Evolutionary conservation across 2,113 vertebrate species (phyloP).

Genomic region (Brienomyrus longianalis): DNA sequence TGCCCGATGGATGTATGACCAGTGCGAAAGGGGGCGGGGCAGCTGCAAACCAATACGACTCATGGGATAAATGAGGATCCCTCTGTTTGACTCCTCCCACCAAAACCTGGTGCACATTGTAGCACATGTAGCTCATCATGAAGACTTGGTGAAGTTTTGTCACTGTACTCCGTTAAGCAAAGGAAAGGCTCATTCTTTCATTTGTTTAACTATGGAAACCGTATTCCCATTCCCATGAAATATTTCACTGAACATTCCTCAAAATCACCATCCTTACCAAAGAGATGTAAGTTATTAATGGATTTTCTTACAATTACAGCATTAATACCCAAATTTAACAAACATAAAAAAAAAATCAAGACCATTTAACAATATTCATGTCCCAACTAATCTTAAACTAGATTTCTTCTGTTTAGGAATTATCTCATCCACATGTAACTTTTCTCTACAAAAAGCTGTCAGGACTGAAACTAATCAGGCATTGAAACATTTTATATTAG

Average conservation of each 20-base stretch:
- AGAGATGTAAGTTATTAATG: no score
- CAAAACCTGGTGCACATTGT: neutral
- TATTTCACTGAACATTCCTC: no score
- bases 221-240: neutral
- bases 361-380: neutral
- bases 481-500: neutral
- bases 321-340: conserved; percentile 25
- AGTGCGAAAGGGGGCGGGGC: conserved; percentile 58
- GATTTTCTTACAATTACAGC: conserved; percentile 23
- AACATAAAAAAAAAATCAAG: neutral
- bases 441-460: neutral
- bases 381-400: neutral
- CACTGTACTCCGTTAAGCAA: conserved; percentile 38
- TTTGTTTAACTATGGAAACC: neutral
- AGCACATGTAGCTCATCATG: neutral
- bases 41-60: conserved; percentile 63
- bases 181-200: neutral
- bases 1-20: conserved; percentile 70
- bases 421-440: neutral
- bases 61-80: conserved; percentile 61
- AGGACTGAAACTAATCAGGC: neutral
- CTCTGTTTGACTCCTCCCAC: conserved; percentile 35
- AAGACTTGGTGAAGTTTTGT: conserved; percentile 64
- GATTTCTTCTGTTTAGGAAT: neutral
- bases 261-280: no score